Conservation (phyloP, 2,888 invertebrate species). For the Latrodectus hesperus region DNA sequence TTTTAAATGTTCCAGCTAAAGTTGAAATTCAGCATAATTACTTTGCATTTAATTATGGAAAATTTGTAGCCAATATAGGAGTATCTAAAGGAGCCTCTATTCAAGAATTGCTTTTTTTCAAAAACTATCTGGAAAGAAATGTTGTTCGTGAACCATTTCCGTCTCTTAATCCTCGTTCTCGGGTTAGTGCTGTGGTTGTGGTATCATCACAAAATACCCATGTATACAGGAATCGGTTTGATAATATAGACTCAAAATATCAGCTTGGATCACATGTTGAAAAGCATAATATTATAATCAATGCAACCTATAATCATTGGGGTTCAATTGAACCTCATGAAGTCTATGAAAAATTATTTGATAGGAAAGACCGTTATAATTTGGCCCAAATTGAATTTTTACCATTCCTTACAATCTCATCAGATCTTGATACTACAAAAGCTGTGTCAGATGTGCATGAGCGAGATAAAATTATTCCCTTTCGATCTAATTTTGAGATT, state of each 20-base stretch:
- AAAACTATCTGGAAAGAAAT: constrained; percentile 91
- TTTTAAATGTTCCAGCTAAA: constrained; percentile 84
- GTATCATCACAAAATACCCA: constrained; percentile 92
- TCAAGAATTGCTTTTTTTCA: constrained; percentile 88
- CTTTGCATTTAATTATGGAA: constrained; percentile 90
- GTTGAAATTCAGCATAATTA: constrained; percentile 89
- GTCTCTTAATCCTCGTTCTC: constrained; percentile 88
- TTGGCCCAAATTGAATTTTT: constrained; percentile 92
- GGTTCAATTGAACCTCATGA: constrained; percentile 77
- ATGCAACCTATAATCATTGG: constrained; percentile 95
- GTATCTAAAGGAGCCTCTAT: constrained; percentile 89
- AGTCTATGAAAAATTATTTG: constrained; percentile 76
- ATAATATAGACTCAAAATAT: constrained; percentile 91
- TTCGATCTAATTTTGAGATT: constrained; percentile 76
- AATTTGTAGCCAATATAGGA: constrained; percentile 90
- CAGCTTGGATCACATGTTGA: constrained; percentile 96
- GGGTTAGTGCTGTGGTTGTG: constrained; percentile 93
- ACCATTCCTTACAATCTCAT: constrained; percentile 91
- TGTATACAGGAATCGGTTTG: constrained; percentile 91
- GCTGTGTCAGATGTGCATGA: constrained; percentile 69
- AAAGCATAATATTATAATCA: constrained; percentile 94
- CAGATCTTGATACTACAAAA: constrained; percentile 85
- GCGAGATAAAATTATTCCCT: constrained; percentile 70
- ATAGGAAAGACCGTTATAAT: constrained; percentile 92
- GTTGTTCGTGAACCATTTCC: constrained; percentile 89